Evolutionary conservation across 2,888 invertebrate species (phyloP).

Genomic region (Prionchulus punctatus): DNA sequence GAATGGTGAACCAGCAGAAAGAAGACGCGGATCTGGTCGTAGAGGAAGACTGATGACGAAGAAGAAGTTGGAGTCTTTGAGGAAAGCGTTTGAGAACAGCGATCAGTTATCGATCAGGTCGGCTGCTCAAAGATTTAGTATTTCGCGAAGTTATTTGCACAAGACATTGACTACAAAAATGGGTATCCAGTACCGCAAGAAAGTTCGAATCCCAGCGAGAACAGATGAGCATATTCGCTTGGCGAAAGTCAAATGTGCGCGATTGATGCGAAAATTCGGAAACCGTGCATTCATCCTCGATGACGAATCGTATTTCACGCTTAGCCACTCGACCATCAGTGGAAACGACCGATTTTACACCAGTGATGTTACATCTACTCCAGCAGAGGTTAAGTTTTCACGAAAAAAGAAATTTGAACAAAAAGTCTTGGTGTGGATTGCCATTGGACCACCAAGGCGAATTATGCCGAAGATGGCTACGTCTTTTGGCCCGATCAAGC

Average conservation of each 20-base stretch:
- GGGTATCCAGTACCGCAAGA: too few species aligned
- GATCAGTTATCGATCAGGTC: background rate
- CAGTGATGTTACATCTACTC: background rate
- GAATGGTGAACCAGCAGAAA: background rate
- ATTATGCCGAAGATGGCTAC: constrained; percentile 2
- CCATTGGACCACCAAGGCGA: background rate
- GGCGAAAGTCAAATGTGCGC: background rate
- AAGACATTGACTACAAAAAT: too few species aligned
- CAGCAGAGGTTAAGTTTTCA: background rate
- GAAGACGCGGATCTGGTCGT: constrained; percentile 5
- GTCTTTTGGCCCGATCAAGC: constrained; percentile 1
- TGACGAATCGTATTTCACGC: background rate
- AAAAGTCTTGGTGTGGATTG: constrained; percentile 1
- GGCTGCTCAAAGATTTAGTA: background rate
- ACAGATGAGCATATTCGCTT: background rate
- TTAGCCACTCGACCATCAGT: background rate
- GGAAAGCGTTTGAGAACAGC: constrained; percentile 1
- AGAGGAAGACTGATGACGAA: background rate
- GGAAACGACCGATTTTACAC: background rate
- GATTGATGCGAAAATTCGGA: background rate
- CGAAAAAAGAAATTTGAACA: constrained; percentile 7
- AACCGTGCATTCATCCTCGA: background rate
- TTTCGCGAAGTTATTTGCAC: background rate
- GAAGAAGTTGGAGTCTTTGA: constrained; percentile 2
- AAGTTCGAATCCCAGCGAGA: too few species aligned